A percentile compares a stretch with the other conserved stretches of the same genome.
phyloP scores from a whole-genome alignment of 2,113 vertebrate species.

The Hystrix brachyura region DNA sequence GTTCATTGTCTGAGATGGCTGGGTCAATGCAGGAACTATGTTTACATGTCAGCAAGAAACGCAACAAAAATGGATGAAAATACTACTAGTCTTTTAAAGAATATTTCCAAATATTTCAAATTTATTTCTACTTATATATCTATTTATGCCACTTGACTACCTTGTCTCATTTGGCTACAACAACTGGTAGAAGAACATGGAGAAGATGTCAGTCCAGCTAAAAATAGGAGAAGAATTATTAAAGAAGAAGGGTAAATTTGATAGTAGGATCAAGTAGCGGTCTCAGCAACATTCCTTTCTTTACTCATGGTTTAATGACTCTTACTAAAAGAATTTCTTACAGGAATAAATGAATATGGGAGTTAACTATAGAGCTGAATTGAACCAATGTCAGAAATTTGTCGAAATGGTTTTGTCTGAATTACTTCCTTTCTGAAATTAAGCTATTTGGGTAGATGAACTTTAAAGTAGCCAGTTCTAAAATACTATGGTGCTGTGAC shows the following conservation, averaged over 20 bases:
- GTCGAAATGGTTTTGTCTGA: constrained; percentile 7
- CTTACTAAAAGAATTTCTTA: not conserved
- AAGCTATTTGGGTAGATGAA: not conserved
- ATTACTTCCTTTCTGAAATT: not conserved
- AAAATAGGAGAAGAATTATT: not conserved
- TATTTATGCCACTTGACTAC: not conserved
- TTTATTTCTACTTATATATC: not conserved
- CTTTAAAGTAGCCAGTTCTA: not conserved
- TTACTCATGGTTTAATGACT: not conserved
- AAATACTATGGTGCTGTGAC: not conserved
- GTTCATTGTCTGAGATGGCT: not conserved
- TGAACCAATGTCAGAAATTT: not conserved
- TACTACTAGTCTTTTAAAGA: not conserved
- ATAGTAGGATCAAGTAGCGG: not conserved
- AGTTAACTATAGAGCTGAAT: not conserved
- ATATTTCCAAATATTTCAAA: not conserved
- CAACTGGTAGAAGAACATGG: not conserved
- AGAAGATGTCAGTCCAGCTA: not conserved
- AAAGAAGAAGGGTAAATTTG: not conserved
- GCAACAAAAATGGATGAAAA: not conserved
- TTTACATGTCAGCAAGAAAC: not conserved
- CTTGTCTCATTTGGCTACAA: not conserved
- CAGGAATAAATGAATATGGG: not conserved
- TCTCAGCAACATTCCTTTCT: not conserved
- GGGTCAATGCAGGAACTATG: not conserved